A percentile compares a stretch with the other conserved stretches of the same genome.
Evolutionary conservation across 2,113 vertebrate species (phyloP).

Genomic region (Phocoena sinus): DNA sequence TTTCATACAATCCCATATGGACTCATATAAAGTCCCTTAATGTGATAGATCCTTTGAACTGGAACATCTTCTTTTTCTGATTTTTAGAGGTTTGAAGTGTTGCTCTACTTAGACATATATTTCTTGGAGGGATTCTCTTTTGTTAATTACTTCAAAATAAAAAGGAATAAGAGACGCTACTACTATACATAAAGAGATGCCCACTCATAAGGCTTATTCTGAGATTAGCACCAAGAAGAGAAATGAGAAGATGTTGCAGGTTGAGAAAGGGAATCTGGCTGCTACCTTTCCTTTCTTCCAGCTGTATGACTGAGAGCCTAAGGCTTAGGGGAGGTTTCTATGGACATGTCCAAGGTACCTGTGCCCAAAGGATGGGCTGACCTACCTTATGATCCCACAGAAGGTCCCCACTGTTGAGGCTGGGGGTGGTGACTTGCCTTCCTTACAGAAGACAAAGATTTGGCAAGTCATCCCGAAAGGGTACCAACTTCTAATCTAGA

Average conservation of each 20-base stretch:
- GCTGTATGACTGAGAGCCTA: neutral
- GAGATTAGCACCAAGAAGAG: neutral
- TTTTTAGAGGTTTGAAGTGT: conserved; percentile 3
- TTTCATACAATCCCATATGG: neutral
- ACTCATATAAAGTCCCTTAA: neutral
- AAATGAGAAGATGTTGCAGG: neutral
- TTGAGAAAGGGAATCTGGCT: neutral
- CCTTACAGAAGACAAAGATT: neutral
- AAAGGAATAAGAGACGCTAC: neutral
- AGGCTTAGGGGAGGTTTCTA: neutral
- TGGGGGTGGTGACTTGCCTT: neutral
- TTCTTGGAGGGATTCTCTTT: conserved; percentile 5
- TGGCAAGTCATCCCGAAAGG: neutral
- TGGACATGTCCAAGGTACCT: neutral
- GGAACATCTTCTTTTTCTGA: neutral
- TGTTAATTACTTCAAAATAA: conserved; percentile 4
- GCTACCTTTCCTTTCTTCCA: neutral
- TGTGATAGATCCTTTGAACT: neutral
- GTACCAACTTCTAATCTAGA: conserved; percentile 2
- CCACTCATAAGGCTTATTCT: neutral
- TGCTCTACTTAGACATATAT: neutral
- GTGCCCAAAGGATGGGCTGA: neutral
- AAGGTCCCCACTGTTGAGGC: neutral
- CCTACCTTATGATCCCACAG: neutral
- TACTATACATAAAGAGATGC: neutral